A percentile compares a stretch with the other conserved stretches of the same genome.
Conservation (phyloP, 2,113 vertebrate species). For the Nothoprocta perdicaria region DNA sequence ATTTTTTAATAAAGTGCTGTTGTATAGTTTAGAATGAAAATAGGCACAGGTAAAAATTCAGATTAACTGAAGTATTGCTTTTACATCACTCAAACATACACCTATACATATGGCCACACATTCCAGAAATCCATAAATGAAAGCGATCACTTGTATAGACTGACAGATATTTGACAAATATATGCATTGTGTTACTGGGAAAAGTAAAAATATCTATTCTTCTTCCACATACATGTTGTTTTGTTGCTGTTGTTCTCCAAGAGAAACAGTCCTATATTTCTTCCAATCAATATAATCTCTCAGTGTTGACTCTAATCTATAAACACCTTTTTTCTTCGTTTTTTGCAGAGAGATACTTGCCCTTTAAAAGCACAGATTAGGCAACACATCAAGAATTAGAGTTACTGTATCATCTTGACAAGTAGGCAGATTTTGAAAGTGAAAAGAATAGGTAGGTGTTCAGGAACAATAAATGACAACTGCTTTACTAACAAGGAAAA, state of each 20-base stretch:
- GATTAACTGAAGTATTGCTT: fast-evolving
- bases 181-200: fast-evolving
- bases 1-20: background rate
- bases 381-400: background rate
- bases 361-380: background rate
- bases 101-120: background rate
- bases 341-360: background rate
- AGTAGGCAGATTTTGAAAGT: background rate
- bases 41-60: background rate
- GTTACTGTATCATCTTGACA: background rate
- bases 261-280: background rate
- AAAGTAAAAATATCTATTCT: background rate
- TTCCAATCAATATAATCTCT: background rate
- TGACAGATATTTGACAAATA: background rate
- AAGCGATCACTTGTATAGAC: background rate
- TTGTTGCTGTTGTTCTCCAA: background rate
- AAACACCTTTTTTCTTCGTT: background rate
- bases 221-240: background rate
- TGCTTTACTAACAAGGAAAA: background rate
- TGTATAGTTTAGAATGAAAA: background rate
- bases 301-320: background rate
- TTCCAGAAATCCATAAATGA: background rate
- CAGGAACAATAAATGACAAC: background rate
- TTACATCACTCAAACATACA: background rate
- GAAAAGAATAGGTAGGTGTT: fast-evolving